Evolutionary conservation across 2,888 invertebrate genomes (phyloP), one percentile per base, ranked within the genome.

Genomic region (Bursaphelenchus okinawaensis): DNA sequence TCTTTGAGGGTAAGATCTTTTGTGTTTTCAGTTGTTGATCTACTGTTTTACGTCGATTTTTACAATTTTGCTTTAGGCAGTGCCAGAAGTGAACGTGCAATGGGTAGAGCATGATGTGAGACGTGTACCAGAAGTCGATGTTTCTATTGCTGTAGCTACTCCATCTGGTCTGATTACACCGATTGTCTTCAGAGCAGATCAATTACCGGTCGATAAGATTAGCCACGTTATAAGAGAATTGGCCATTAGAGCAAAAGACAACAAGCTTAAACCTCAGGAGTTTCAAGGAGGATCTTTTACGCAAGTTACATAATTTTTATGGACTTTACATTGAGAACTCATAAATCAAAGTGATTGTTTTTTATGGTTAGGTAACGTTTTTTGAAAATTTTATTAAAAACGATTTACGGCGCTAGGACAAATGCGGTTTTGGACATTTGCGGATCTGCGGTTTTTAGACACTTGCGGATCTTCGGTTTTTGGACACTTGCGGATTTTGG

Each of bases 81-180:
- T 84, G 4, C 84, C 85, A 8, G 74, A 78, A 66, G 80, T 85
- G 29, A 86, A 86, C 68, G 81, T 83, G 9, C 74, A 79, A 19
- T 84, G 82, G 80, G 68, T 71, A n/a, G 82, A 81, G 9, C 72
- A 66, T 0, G 64, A 40, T 9, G 52, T 71, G 20, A 52, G 61
- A n/a, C 80, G 79, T 50, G 75, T 82, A 69, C 74, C 79, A 52
- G 83, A 84, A 56, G 85, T 88, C 19, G 88, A 89, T 79, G 83
- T 89, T 50, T 87, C 86, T 62, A 85, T 89, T 24, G 88, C 88
- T 7, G 88, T 89, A 20, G 88, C 88, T 1, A 88, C 88, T 7
- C 86, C 87, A 22, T 83, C 85, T 54, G 89, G 89, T 0, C 87
- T 98, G 9, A 94, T 98, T 68, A 98, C 98, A 0, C 98, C 98